Base-by-base conservation (phyloP, 2,797 vertebrate species). In the Pseudochirops cupreus region DNA sequence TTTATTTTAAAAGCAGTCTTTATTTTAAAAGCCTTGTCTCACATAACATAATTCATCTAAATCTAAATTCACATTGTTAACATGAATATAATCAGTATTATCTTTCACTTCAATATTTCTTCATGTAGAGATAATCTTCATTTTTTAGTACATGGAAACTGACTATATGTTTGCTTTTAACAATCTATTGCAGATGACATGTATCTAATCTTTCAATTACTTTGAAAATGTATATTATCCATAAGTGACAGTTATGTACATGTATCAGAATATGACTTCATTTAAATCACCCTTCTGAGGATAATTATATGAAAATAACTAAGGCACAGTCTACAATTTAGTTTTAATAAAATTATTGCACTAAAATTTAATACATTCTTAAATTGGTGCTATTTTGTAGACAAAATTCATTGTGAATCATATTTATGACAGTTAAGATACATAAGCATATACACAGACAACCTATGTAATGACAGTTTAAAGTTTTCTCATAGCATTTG, bases 31-130 rank as follows among this genome's bases (percentile, higher is more conserved):
- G 53, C 56, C 82, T 96, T 97, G 14, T 1, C 24, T 95, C 14
- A 9, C 94, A 94, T 97, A 74, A 93, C 95, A 92, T 26, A 90
- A 89, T 12, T 67, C 96, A 96, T 94, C 92, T 33, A 94, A 94
- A 52, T 92, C 94, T 94, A 59, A 94, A 96, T 95, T 87, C 62
- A 1, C 7, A 62, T 56, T 58, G 56, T 62, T 29, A 92, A 4
- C n/a, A 46, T 97, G 53, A 92, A 89, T 0, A 67, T 55, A 91
- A 90, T 89, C 95, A 92, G 46, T 93, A 24, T 93, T 96, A n/a
- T 54, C 90, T 56, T 54, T 54, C 62, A 50, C 91, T 97, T 97
- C 1, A 50, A 0, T 91, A 93, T 39, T 97, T 95, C n/a, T 29
- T 94, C 94, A 92, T 96, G 91, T 62, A 89, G 26, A 18, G n/a